These are phyloP conservation scores for Chrysodeixis includens DNA, from an alignment of 2,888 invertebrate species.

Conservation along the genomic window DNA sequence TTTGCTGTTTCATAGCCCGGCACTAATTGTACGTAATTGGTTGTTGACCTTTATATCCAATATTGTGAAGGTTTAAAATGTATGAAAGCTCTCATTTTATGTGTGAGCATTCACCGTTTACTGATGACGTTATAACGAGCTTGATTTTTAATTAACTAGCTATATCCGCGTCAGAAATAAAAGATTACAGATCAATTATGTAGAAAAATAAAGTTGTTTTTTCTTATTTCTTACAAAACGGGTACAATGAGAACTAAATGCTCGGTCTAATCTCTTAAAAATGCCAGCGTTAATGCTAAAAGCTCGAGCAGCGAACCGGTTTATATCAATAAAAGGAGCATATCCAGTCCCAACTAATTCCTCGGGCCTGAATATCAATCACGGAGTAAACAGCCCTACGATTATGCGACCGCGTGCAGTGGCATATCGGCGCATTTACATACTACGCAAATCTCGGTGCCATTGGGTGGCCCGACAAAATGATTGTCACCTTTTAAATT, in stretches of 20 bases:
- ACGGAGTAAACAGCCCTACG: constrained; percentile 70
- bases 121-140: background rate
- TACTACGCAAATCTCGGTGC: constrained; percentile 75
- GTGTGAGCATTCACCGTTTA: constrained; percentile 1
- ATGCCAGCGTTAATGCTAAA: background rate
- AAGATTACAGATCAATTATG: background rate
- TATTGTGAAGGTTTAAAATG: constrained; percentile 30
- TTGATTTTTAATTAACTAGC: background rate
- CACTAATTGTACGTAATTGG: constrained; percentile 51
- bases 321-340: constrained; percentile 38
- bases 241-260: background rate
- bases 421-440: constrained; percentile 82
- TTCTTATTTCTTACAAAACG: background rate
- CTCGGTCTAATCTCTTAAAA: background rate
- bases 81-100: background rate
- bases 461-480: constrained; percentile 83
- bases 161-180: background rate
- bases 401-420: constrained; percentile 82
- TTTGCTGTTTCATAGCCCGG: constrained; percentile 46
- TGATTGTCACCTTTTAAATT: constrained; percentile 88
- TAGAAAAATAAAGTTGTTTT: background rate
- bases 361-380: constrained; percentile 76
- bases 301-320: constrained; percentile 14
- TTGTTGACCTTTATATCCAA: constrained; percentile 52
- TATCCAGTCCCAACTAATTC: constrained; percentile 59